These are phyloP conservation scores for Nemoura dubitans DNA, from an alignment of 2,888 invertebrate species.

Conservation along the genomic window DNA sequence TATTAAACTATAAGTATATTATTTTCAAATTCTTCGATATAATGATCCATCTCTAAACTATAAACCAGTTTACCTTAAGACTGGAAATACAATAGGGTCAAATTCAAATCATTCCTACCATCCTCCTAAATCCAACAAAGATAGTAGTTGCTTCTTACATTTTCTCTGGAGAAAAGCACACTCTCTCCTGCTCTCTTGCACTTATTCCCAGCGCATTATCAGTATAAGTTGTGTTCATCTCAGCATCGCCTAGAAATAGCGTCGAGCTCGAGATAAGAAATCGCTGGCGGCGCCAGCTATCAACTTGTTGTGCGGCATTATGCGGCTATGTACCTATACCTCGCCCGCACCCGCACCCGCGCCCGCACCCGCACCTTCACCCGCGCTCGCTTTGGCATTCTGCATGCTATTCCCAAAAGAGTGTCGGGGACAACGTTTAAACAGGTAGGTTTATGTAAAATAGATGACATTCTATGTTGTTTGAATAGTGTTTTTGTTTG, in stretches of 20 bases:
- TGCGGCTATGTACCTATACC: not conserved
- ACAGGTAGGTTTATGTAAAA: slow-evolving; percentile 12
- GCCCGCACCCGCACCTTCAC: too few relatives aligned
- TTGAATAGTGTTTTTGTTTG: not conserved
- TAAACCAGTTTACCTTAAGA: too few relatives aligned
- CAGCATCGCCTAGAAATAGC: not conserved
- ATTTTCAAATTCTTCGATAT: too few relatives aligned
- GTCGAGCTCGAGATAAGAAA: not conserved
- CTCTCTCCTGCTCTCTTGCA: too few relatives aligned
- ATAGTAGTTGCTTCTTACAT: too few relatives aligned
- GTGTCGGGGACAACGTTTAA: not conserved
- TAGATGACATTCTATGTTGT: not conserved
- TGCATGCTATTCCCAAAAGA: not conserved
- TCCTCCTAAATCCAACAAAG: too few relatives aligned
- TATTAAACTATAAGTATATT: too few relatives aligned
- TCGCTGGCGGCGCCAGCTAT: not conserved
- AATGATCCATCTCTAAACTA: too few relatives aligned
- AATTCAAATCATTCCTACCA: too few relatives aligned
- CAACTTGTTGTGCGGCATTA: not conserved
- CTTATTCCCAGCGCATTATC: not conserved
- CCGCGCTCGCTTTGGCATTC: not conserved
- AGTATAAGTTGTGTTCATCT: not conserved
- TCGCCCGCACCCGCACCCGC: too few relatives aligned
- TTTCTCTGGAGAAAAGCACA: too few relatives aligned
- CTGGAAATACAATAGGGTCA: too few relatives aligned